These are phyloP conservation scores for Pasiphila rectangulata DNA, from an alignment of 2,888 invertebrate species.

Conservation along the genomic window DNA sequence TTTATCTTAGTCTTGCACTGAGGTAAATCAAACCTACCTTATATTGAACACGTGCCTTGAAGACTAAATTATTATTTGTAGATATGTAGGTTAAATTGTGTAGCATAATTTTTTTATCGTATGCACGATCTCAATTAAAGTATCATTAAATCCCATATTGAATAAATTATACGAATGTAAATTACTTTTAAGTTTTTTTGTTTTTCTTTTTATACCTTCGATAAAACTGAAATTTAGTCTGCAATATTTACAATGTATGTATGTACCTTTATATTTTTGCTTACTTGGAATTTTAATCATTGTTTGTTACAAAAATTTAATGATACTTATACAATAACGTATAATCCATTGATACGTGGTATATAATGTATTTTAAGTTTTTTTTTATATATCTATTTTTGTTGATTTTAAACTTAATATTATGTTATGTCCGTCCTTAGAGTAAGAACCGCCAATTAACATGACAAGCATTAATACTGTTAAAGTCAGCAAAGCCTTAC, in stretches of 20 bases:
- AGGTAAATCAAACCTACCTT: too few species aligned
- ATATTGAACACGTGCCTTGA: slow-evolving; percentile 41
- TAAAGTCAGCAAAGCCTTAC: not conserved
- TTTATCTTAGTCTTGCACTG: slow-evolving; percentile 37
- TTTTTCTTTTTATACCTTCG: too few species aligned
- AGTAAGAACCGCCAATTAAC: not conserved
- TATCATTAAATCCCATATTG: not conserved
- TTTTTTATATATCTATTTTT: not conserved
- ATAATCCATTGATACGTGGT: not conserved
- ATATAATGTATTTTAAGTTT: not conserved
- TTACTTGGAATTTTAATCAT: not conserved
- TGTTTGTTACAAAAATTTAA: slow-evolving; percentile 1
- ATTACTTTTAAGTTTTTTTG: not conserved
- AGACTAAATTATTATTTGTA: not conserved
- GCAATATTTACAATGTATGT: too few species aligned
- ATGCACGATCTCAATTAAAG: slow-evolving; percentile 20
- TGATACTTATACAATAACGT: not conserved
- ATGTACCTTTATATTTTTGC: too few species aligned
- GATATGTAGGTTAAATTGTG: not conserved
- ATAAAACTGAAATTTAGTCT: too few species aligned
- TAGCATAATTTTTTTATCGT: slow-evolving; percentile 1
- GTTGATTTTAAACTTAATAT: not conserved
- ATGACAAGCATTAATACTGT: not conserved
- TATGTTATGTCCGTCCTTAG: not conserved
- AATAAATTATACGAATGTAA: too few species aligned